Conservation (phyloP, 2,113 vertebrate genomes). For the Brachypteracias leptosomus region DNA sequence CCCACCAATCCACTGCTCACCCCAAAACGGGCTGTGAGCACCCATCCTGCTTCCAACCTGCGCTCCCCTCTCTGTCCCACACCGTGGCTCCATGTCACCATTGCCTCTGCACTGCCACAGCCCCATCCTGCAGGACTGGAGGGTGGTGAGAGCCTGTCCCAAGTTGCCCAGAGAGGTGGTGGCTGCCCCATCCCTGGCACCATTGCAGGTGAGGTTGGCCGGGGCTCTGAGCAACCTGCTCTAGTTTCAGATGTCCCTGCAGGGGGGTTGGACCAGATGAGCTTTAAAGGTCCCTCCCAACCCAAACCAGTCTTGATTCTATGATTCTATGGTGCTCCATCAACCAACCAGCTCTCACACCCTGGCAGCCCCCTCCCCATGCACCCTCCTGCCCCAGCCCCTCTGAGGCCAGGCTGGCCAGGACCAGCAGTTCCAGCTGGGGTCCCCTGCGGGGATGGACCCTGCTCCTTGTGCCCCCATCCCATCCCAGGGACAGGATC, state of each 20-base stretch:
- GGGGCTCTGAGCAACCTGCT: too few relatives aligned
- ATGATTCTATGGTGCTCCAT: not conserved
- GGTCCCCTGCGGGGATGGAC: not conserved
- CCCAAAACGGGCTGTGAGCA: rapidly evolving
- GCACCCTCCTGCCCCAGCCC: not conserved
- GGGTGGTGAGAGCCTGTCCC: too few relatives aligned
- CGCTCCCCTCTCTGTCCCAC: not conserved
- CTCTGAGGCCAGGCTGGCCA: rapidly evolving
- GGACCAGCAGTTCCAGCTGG: rapidly evolving
- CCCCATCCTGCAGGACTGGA: rapidly evolving
- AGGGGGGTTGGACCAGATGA: too few relatives aligned
- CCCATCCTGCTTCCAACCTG: not conserved
- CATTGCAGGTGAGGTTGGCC: too few relatives aligned
- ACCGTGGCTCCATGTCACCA: rapidly evolving
- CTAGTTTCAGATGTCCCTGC: too few relatives aligned
- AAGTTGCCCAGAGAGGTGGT: too few relatives aligned
- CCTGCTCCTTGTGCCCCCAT: not conserved
- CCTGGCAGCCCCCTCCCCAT: rapidly evolving
- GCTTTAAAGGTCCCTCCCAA: too few relatives aligned
- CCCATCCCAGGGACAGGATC: not conserved
- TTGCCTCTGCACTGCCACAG: not conserved
- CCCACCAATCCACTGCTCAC: not conserved
- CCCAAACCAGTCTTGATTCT: too few relatives aligned
- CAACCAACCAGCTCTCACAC: not conserved
- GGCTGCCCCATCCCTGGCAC: too few relatives aligned